Evolutionary conservation across 2,797 vertebrate genomes (phyloP), one percentile per base, ranked within the genome.

Genomic region (Chelonia mydas): DNA sequence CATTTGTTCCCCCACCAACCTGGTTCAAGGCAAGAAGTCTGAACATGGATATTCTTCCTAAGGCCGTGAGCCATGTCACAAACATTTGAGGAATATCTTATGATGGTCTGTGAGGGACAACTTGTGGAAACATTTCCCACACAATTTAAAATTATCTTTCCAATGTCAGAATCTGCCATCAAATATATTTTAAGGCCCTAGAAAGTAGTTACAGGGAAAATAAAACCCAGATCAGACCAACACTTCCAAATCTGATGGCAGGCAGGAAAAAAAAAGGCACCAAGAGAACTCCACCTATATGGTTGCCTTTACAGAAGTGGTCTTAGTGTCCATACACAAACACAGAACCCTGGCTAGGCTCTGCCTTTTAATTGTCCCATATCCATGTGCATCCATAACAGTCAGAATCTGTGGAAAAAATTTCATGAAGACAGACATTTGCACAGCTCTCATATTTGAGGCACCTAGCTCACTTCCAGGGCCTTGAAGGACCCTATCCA

Each of bases 21-120:
- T 59, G 19, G 47, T 33, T 51, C 51, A 61, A 84, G 53, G 50
- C 33, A 50, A 76, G 49, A 17, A 49, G 19, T n/a, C 41, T 41
- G 83, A 84, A 10, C 8, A 21, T 2, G 6, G 16, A 4, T 31
- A 49, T 21, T 49, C 23, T 31, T 10, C 84, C 41, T 7, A 11
- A n/a, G n/a, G 41, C 89, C 49, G 83, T 17, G 1, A 0, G 53
- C 10, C 3, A 57, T 10, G 65, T 83, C 59, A 47, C 54, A 85
- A 55, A 76, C n/a, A 16, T 41, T 25, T 68, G 31, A 47, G 65
- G 31, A 84, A 25, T 11, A 84, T 4, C 1, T 53, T 1, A 4
- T 16, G 1, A 5, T 12, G 0, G 3, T 41, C 12, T 53, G 27
- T 68, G 51, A 5, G n/a, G 31, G 10, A 37, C 19, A 49, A 49